Conservation (phyloP, 2,113 vertebrate genomes). For the Passer domesticus region DNA sequence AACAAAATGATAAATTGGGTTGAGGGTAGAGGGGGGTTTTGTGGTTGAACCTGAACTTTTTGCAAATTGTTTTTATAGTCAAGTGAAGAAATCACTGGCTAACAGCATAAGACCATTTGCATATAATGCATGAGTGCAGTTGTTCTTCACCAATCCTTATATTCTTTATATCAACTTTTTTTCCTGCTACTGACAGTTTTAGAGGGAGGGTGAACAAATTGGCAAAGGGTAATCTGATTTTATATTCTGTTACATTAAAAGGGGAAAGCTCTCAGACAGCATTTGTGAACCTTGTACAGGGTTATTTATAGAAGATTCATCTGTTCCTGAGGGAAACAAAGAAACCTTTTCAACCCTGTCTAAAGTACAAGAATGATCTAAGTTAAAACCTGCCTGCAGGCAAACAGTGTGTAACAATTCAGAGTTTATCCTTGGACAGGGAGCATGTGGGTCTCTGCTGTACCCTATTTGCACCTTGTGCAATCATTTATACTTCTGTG, state of each 20-base stretch:
- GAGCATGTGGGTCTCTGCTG: neutral
- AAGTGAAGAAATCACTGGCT: neutral
- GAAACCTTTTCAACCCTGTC: conserved; percentile 38
- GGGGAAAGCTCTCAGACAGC: neutral
- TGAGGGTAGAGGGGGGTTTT: neutral
- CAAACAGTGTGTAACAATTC: neutral
- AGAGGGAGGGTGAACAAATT: neutral
- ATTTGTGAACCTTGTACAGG: neutral
- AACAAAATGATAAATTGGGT: neutral
- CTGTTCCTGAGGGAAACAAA: conserved; percentile 1
- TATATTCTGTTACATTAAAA: neutral
- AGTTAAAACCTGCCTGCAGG: conserved; percentile 24
- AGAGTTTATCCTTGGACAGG: conserved; percentile 23
- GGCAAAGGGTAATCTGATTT: neutral
- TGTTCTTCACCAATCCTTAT: neutral
- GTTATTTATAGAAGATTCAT: conserved; percentile 25
- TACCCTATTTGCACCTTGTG: neutral
- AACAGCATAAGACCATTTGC: neutral
- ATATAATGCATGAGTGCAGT: neutral
- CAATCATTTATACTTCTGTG: neutral
- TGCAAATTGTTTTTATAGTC: neutral
- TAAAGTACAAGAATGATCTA: conserved; percentile 12
- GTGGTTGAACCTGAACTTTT: neutral
- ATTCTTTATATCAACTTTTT: neutral
- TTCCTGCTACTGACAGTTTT: neutral